Percentiles rank a stretch among this genome's conserved stretches.
These are phyloP conservation scores for Yponomeuta sedellus DNA, from an alignment of 2,888 invertebrate species.

Conservation along the genomic window DNA sequence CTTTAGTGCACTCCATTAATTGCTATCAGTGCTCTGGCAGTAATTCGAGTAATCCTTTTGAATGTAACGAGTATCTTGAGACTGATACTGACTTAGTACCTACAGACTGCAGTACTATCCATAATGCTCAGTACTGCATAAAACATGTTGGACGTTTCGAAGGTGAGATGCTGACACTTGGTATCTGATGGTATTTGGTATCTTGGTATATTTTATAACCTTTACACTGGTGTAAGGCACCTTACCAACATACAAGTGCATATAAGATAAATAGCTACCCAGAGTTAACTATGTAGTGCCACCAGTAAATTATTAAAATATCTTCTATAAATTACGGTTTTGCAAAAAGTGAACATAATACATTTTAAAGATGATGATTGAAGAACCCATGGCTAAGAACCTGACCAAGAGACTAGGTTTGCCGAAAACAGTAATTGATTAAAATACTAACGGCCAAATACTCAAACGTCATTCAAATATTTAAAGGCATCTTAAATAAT, in stretches of 20 bases:
- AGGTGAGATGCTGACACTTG: conserved; percentile 74
- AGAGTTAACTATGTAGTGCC: background rate
- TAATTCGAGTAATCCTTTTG: conserved; percentile 84
- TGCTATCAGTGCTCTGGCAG: conserved; percentile 95
- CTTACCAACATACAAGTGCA: conserved; percentile 18
- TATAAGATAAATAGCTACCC: background rate
- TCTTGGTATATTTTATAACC: background rate
- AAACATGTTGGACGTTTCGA: conserved; percentile 95
- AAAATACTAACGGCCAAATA: too few species aligned
- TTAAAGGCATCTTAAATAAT: too few species aligned
- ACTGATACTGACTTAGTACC: conserved; percentile 80
- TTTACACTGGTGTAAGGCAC: background rate
- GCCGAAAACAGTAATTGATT: too few species aligned
- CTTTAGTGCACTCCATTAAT: conserved; percentile 79
- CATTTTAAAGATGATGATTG: too few species aligned
- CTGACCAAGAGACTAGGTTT: too few species aligned
- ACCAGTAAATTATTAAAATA: too few species aligned
- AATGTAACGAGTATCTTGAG: conserved; percentile 88
- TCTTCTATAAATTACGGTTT: too few species aligned
- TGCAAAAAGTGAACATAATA: too few species aligned
- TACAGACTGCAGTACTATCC: conserved; percentile 85
- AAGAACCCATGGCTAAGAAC: too few species aligned
- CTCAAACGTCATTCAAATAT: too few species aligned
- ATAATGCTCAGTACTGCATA: conserved; percentile 91
- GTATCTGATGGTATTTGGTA: background rate